Percentiles rank a stretch among this genome's conserved stretches.
These are phyloP conservation scores for Thymelicus sylvestris DNA, from an alignment of 2,888 invertebrate species.

Conservation along the genomic window DNA sequence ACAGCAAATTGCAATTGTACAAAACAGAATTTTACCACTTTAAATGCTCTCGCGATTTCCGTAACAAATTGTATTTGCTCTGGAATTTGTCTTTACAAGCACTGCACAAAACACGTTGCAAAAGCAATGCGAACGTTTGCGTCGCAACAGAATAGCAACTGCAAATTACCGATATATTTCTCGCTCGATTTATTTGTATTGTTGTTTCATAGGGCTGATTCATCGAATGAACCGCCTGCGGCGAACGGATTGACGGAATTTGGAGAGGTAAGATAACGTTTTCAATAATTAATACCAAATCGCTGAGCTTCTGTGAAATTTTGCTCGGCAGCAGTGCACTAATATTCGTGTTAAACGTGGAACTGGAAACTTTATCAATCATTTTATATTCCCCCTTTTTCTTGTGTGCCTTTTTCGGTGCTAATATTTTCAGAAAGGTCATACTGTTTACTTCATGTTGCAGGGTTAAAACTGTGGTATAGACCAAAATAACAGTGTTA, in stretches of 20 bases:
- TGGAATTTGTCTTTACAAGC: constrained; percentile 10
- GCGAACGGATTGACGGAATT: constrained; percentile 80
- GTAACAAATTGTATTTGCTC: constrained; percentile 12
- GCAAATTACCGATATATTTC: constrained; percentile 42
- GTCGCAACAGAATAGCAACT: constrained; percentile 16
- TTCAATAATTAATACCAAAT: constrained; percentile 7
- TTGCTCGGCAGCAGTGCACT: not conserved
- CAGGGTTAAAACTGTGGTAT: no score
- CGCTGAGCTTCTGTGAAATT: constrained; percentile 8
- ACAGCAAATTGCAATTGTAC: not conserved
- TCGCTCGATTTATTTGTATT: constrained; percentile 67
- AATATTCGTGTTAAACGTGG: not conserved
- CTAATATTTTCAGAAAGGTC: no score
- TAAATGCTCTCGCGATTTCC: constrained; percentile 1
- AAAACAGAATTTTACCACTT: not conserved
- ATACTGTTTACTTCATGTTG: no score
- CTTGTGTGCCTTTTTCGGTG: no score
- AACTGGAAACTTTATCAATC: not conserved
- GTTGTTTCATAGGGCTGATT: constrained; percentile 79
- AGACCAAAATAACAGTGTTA: no score
- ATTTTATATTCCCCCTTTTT: no score
- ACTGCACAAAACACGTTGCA: constrained; percentile 7
- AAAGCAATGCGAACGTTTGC: constrained; percentile 46
- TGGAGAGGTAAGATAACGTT: constrained; percentile 73
- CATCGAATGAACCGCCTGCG: constrained; percentile 77